Conservation (phyloP, 1,140 invertebrate genomes). For the Platyscapa corneri region DNA sequence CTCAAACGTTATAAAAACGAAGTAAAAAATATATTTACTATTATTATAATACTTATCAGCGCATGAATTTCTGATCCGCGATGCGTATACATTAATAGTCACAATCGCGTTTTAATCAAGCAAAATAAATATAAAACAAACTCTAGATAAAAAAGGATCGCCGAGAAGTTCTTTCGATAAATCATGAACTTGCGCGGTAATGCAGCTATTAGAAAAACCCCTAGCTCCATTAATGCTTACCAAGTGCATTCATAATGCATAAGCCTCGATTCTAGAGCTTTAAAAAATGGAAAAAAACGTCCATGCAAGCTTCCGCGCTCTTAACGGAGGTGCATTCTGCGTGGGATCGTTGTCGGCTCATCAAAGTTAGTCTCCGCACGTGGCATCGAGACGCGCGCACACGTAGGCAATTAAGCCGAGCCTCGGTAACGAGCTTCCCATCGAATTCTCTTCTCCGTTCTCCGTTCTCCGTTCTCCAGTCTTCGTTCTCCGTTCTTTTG, state of each 20-base stretch:
- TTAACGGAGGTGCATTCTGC: background rate
- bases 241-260: background rate
- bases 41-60: no score
- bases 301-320: background rate
- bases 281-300: background rate
- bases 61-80: no score
- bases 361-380: background rate
- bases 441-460: background rate
- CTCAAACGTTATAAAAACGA: no score
- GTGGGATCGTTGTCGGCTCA: background rate
- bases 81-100: no score
- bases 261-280: background rate
- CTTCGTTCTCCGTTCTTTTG: background rate
- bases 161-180: background rate
- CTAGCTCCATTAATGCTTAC: background rate
- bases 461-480: no score
- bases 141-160: background rate
- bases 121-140: background rate
- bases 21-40: no score
- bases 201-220: background rate
- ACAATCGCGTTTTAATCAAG: background rate
- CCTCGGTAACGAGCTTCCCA: constrained; percentile 52
- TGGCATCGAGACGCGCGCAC: background rate
- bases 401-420: constrained; percentile 8
- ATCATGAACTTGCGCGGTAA: background rate